These are phyloP conservation scores for Sparus aurata DNA, from an alignment of 2,797 vertebrate genomes.

Conservation along the genomic window DNA sequence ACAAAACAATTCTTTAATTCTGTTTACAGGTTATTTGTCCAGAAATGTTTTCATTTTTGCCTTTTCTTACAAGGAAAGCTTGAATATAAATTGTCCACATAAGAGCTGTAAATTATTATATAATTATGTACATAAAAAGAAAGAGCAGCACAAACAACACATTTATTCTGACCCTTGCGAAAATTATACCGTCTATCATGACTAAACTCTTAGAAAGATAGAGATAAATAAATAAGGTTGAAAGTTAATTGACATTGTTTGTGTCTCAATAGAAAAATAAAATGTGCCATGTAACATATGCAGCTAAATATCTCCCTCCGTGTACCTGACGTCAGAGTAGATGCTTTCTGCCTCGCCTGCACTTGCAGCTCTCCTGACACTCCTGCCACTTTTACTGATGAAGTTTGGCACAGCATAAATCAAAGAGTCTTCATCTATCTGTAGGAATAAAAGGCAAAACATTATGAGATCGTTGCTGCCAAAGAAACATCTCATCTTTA, in stretches of 20 bases:
- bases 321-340: slow-evolving; percentile 15
- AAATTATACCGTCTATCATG: too few relatives aligned
- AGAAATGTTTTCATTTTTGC: too few relatives aligned
- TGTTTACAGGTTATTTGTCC: too few relatives aligned
- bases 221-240: too few relatives aligned
- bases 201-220: too few relatives aligned
- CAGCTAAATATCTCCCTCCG: too few relatives aligned
- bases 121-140: not conserved
- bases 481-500: not conserved
- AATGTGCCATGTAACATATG: too few relatives aligned
- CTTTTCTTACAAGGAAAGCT: too few relatives aligned
- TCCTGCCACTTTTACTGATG: not conserved
- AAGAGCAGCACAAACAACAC: too few relatives aligned
- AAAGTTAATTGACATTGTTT: not conserved
- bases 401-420: slow-evolving; percentile 23
- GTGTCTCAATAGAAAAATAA: too few relatives aligned
- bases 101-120: not conserved
- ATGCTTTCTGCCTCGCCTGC: not conserved
- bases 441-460: not conserved
- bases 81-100: not conserved
- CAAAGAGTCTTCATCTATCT: slow-evolving; percentile 15
- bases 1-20: too few relatives aligned
- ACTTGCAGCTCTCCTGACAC: rapidly evolving
- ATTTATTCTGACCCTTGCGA: too few relatives aligned
- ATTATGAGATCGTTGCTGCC: not conserved